Evolutionary conservation across 2,888 invertebrate species (phyloP).

Genomic region (Steromphala cineraria): DNA sequence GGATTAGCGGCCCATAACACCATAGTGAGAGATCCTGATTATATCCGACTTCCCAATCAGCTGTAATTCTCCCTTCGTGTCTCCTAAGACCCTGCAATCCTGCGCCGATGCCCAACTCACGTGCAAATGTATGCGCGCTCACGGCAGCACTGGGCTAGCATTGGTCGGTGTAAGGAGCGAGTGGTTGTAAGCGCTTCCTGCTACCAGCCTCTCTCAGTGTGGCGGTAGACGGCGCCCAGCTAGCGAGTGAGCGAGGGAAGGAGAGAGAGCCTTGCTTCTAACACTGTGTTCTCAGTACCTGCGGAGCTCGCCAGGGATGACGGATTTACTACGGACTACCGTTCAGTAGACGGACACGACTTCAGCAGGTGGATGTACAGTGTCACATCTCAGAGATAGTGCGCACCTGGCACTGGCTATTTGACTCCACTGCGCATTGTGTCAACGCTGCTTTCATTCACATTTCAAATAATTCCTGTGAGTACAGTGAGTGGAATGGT

Average conservation of each 20-base stretch:
- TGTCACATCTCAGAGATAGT: neutral
- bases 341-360: neutral
- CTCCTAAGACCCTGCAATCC: neutral
- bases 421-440: neutral
- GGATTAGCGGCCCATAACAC: constrained; percentile 12
- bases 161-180: constrained; percentile 7
- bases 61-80: constrained; percentile 8
- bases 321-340: neutral
- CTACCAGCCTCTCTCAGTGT: neutral
- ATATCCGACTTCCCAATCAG: constrained; percentile 9
- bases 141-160: neutral
- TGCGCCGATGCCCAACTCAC: constrained; percentile 10
- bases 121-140: constrained; percentile 15
- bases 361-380: neutral
- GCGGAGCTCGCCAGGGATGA: neutral
- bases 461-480: neutral
- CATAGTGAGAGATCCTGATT: neutral
- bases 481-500: neutral
- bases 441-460: neutral
- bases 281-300: no score
- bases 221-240: neutral
- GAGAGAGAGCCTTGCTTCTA: no score
- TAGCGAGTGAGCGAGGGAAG: neutral
- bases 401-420: no score
- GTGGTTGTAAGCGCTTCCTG: neutral